phyloP scores from a whole-genome alignment of 2,113 vertebrate species.

The Tychaedon coryphoeus region DNA sequence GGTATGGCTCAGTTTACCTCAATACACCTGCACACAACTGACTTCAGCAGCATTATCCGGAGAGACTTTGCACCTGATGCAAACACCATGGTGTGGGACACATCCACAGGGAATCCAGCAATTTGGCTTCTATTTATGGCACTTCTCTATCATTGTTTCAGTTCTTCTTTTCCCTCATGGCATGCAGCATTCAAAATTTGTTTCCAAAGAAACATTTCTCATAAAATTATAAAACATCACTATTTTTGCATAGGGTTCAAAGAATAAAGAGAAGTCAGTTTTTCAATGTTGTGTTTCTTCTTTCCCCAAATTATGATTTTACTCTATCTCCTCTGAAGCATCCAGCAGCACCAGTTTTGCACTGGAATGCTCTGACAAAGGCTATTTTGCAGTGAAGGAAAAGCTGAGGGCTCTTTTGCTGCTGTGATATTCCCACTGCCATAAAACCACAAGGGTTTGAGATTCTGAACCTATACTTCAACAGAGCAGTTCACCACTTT shows the following conservation, averaged over 20 bases:
- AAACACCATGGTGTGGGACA: not conserved
- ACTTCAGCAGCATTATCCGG: not conserved
- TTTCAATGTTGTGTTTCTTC: not conserved
- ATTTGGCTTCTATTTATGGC: not conserved
- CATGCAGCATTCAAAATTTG: not conserved
- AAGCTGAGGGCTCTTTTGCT: not conserved
- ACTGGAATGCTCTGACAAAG: not conserved
- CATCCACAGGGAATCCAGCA: not conserved
- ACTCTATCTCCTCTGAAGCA: not conserved
- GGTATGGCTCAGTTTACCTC: not conserved
- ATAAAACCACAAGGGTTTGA: not conserved
- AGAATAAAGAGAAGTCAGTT: not conserved
- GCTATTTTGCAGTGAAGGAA: not conserved
- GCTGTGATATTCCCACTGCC: not conserved
- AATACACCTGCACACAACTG: not conserved
- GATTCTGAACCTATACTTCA: not conserved
- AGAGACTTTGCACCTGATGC: not conserved
- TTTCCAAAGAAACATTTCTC: not conserved
- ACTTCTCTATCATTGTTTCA: not conserved
- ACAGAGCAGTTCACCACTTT: not conserved
- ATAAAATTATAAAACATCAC: not conserved
- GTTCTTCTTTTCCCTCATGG: not conserved
- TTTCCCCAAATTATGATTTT: not conserved
- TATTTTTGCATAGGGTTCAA: not conserved
- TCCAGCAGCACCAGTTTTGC: not conserved